phyloP scores from a whole-genome alignment of 2,888 invertebrate genomes.

The Hololepta plana region DNA sequence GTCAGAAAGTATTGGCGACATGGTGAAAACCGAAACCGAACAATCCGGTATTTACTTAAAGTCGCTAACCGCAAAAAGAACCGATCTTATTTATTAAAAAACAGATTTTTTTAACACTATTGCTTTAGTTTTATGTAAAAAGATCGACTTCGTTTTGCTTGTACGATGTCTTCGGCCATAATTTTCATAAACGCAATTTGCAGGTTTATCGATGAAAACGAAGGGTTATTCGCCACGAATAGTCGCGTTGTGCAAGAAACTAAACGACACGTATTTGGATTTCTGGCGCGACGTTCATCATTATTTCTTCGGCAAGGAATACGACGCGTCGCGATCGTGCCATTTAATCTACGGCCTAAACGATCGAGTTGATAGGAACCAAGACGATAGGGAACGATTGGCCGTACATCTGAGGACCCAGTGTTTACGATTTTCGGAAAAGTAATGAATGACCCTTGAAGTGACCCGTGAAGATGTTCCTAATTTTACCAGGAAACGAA shows the following conservation, averaged over 20 bases:
- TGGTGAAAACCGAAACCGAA: constrained; percentile 23
- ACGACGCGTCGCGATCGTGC: constrained; percentile 9
- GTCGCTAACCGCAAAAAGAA: no score
- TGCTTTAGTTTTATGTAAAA: no score
- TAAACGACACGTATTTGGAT: constrained; percentile 42
- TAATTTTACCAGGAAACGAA: no score
- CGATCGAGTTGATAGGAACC: constrained; percentile 20
- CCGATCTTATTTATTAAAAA: no score
- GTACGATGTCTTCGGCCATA: no score
- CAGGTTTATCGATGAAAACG: constrained; percentile 51
- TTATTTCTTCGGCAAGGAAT: constrained; percentile 41
- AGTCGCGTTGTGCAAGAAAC: constrained; percentile 45
- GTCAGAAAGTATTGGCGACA: constrained; percentile 44
- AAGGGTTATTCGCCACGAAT: constrained; percentile 59
- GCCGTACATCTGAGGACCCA: constrained; percentile 33
- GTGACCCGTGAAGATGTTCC: no score
- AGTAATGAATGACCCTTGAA: no score
- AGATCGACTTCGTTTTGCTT: no score
- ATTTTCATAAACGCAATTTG: constrained; percentile 5
- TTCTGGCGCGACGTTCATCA: constrained; percentile 50
- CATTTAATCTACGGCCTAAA: constrained; percentile 8
- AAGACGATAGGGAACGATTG: constrained; percentile 30
- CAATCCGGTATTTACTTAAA: constrained; percentile 19
- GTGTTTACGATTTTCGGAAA: no score
- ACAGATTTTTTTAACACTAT: no score